Evolutionary conservation across 92 coral and sea anemone species (phyloP).

Genomic region (Umimayanthus chanpuru): DNA sequence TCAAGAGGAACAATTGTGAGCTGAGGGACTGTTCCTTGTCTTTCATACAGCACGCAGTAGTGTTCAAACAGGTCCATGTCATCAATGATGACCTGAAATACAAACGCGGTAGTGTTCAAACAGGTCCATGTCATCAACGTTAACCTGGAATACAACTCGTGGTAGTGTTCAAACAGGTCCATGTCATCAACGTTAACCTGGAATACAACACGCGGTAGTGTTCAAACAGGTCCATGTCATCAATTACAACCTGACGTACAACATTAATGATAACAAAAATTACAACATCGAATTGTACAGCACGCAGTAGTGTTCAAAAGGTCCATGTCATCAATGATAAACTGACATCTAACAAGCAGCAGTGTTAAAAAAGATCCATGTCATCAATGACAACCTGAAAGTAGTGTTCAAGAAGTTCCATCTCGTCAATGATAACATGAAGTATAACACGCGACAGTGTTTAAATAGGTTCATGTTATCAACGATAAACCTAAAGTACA

Average conservation of each 20-base stretch:
- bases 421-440: constrained; percentile 86
- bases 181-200: constrained; percentile 89
- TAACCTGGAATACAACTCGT: constrained; percentile 83
- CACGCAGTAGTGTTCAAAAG: too few species aligned
- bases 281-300: too few species aligned
- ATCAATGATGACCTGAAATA: constrained; percentile 71
- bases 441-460: neutral
- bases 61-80: constrained; percentile 89
- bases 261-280: too few species aligned
- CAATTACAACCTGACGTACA: too few species aligned
- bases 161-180: constrained; percentile 81
- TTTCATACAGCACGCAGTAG: constrained; percentile 84
- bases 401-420: constrained; percentile 84
- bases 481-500: constrained; percentile 75
- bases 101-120: too few species aligned
- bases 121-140: constrained; percentile 70
- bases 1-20: constrained; percentile 74
- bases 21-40: constrained; percentile 71
- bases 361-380: neutral
- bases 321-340: too few species aligned
- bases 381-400: constrained; percentile 82
- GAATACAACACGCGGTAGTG: neutral
- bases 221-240: constrained; percentile 49
- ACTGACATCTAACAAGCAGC: neutral
- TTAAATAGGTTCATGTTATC: constrained; percentile 56